Percentiles rank a stretch among this genome's conserved stretches.
Evolutionary conservation across 2,888 invertebrate genomes (phyloP).

Genomic region (Dioctria rufipes): DNA sequence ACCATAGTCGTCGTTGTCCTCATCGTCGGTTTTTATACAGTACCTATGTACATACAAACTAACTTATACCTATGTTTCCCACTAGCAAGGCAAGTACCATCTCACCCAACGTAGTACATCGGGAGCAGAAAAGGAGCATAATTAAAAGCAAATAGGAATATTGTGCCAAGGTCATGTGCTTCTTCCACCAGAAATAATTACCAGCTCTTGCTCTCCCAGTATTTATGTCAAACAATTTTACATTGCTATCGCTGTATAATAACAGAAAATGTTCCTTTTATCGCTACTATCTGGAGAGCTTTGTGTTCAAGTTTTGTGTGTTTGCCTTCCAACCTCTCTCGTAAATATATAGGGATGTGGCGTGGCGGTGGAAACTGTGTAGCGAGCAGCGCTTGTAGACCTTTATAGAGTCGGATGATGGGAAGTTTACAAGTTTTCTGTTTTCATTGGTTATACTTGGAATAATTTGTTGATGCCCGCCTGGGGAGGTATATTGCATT

Average conservation of each 20-base stretch:
- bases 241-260: slow-evolving; percentile 33
- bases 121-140: slow-evolving; percentile 38
- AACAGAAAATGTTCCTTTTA: slow-evolving; percentile 38
- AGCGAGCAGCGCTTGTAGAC: neutral
- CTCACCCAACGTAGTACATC: neutral
- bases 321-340: slow-evolving; percentile 11
- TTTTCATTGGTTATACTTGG: slow-evolving; percentile 25
- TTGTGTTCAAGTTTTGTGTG: neutral
- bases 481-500: too few relatives aligned
- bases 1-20: slow-evolving; percentile 11
- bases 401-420: neutral
- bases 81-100: too few relatives aligned
- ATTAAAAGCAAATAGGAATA: slow-evolving; percentile 51
- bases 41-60: too few relatives aligned
- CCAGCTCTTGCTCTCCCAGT: slow-evolving; percentile 8
- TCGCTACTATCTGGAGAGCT: slow-evolving; percentile 29
- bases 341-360: neutral
- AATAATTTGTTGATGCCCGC: slow-evolving; percentile 29
- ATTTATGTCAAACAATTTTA: slow-evolving; percentile 42
- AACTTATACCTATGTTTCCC: too few relatives aligned
- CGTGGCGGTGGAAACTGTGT: neutral
- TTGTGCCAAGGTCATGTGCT: slow-evolving; percentile 53
- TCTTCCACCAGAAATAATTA: slow-evolving; percentile 45
- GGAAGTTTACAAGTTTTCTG: neutral
- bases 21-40: neutral